Evolutionary conservation across 2,797 vertebrate genomes (phyloP).

Genomic region (Delichon dasypus): DNA sequence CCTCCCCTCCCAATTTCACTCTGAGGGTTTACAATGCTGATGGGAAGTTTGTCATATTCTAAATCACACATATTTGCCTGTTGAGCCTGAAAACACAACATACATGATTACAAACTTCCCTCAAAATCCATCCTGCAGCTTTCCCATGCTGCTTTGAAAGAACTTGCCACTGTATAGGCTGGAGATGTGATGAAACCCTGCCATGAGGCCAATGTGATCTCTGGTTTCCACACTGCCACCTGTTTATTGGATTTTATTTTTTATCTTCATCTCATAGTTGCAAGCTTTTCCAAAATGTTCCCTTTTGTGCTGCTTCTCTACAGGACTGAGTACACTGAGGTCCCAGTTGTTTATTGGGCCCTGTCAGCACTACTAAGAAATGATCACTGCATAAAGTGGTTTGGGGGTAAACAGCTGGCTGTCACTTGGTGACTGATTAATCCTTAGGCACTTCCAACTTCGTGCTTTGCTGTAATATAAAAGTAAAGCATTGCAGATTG

Average conservation of each 20-base stretch:
- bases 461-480: not conserved
- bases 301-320: not conserved
- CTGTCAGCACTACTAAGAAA: conserved; percentile 3
- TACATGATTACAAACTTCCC: accelerated
- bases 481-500: conserved; percentile 19
- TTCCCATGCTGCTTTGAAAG: not conserved
- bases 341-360: not conserved
- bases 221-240: not conserved
- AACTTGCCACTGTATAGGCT: not conserved
- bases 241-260: not conserved
- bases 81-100: not conserved
- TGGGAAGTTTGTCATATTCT: not conserved
- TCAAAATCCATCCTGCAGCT: not conserved
- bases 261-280: not conserved
- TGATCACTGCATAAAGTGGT: not conserved
- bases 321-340: not conserved
- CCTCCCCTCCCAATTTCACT: not conserved
- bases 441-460: not conserved
- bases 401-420: conserved; percentile 28
- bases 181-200: not conserved
- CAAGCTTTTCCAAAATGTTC: not conserved
- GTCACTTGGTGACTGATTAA: conserved; percentile 20
- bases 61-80: not conserved
- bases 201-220: not conserved
- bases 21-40: not conserved